A percentile compares a stretch with the other conserved stretches of the same genome.
These are phyloP conservation scores for Syrmaticus mikado DNA, from an alignment of 2,113 vertebrate species.

Conservation along the genomic window DNA sequence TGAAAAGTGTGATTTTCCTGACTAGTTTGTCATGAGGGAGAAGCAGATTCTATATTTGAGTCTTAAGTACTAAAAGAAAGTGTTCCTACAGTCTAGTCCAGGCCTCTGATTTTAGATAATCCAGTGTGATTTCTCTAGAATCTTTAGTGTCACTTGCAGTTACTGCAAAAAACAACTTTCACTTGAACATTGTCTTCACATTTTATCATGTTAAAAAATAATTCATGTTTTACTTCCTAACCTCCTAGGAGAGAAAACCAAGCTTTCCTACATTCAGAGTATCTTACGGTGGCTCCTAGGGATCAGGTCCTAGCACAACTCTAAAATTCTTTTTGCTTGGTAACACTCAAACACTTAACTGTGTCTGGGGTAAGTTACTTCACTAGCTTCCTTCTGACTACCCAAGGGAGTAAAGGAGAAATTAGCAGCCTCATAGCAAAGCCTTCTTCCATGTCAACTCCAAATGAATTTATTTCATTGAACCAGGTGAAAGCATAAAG, in stretches of 20 bases:
- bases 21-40: neutral
- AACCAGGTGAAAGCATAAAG: accelerated
- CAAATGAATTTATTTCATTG: neutral
- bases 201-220: neutral
- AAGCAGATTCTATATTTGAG: neutral
- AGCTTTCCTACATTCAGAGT: neutral
- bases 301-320: neutral
- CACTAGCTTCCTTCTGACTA: neutral
- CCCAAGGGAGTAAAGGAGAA: neutral
- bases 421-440: neutral
- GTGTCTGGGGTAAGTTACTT: neutral
- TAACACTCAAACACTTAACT: neutral
- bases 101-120: neutral
- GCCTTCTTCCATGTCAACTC: neutral
- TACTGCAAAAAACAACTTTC: neutral
- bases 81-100: neutral
- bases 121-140: neutral
- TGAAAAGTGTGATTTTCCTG: neutral
- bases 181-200: neutral
- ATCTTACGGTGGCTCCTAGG: neutral
- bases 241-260: neutral
- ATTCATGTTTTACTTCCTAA: neutral
- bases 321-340: neutral
- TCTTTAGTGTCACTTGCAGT: accelerated
- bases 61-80: neutral